Conservation (phyloP, 2,888 invertebrate species). For the Mechanitis mazaeus region DNA sequence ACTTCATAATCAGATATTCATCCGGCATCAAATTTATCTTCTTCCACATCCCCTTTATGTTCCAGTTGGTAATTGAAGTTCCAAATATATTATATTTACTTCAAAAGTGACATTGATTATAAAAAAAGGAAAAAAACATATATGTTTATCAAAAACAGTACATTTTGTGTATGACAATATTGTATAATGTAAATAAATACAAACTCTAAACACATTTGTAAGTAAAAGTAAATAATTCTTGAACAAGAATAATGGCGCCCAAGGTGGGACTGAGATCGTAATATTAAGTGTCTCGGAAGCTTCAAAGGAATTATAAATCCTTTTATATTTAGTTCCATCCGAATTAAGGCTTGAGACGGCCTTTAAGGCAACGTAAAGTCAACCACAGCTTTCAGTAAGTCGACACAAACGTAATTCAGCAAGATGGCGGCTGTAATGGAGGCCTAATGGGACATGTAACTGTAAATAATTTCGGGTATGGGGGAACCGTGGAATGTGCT, state of each 20-base stretch:
- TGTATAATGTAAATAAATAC: too few relatives aligned
- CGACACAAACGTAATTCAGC: slow-evolving; percentile 41
- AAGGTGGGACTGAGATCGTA: too few relatives aligned
- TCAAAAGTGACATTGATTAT: neutral
- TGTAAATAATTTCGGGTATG: slow-evolving; percentile 25
- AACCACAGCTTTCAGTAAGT: slow-evolving; percentile 23
- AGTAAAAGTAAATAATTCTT: too few relatives aligned
- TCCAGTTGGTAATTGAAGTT: neutral
- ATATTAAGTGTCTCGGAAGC: too few relatives aligned
- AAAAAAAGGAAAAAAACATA: neutral
- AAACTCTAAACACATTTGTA: too few relatives aligned
- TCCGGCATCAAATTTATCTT: neutral
- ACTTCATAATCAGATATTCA: slow-evolving; percentile 1
- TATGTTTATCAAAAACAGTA: too few relatives aligned
- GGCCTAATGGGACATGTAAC: slow-evolving; percentile 54
- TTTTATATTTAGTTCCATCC: neutral
- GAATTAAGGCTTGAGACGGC: slow-evolving; percentile 14
- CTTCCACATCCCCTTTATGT: neutral
- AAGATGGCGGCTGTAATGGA: slow-evolving; percentile 52
- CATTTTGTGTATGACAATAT: too few relatives aligned
- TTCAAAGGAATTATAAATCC: too few relatives aligned
- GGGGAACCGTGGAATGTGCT: slow-evolving; percentile 15
- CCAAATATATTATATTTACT: neutral
- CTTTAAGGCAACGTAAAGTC: slow-evolving; percentile 25
- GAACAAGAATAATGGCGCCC: too few relatives aligned